These are phyloP conservation scores for Drosophila sp. DNA, from an alignment of 1,140 invertebrate species.

Conservation along the genomic window DNA sequence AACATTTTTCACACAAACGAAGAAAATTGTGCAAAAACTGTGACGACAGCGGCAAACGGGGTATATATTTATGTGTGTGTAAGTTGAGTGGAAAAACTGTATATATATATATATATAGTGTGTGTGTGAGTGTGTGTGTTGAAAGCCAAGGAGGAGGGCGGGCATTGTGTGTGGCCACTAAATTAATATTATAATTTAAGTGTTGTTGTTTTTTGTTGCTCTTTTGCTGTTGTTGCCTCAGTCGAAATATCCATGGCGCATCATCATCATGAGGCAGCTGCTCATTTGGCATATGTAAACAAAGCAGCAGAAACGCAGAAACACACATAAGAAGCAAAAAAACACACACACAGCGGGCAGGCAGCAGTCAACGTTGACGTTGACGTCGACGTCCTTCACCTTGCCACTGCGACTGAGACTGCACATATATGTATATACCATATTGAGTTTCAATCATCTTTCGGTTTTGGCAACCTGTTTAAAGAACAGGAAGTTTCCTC, in stretches of 20 bases:
- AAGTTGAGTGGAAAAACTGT: constrained; percentile 12
- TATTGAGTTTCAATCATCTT: constrained; percentile 71
- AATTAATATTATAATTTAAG: constrained; percentile 66
- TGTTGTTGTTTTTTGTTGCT: constrained; percentile 20
- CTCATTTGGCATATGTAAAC: constrained; percentile 71
- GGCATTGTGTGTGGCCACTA: constrained; percentile 47
- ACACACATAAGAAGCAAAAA: constrained; percentile 14
- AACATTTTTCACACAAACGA: constrained; percentile 14
- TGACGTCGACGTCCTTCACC: constrained; percentile 63
- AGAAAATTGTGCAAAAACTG: constrained; percentile 75
- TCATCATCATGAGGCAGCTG: constrained; percentile 58
- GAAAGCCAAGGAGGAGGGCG: constrained; percentile 38
- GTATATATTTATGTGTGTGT: not conserved
- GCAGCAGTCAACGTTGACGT: constrained; percentile 26
- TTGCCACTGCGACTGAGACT: constrained; percentile 44
- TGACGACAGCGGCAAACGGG: constrained; percentile 54
- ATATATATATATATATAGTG: not conserved
- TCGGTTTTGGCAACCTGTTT: constrained; percentile 65
- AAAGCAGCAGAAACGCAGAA: constrained; percentile 59
- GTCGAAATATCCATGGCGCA: constrained; percentile 55
- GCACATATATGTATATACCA: constrained; percentile 28
- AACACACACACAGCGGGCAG: constrained; percentile 28
- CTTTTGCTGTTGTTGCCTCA: constrained; percentile 25
- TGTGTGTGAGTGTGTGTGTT: constrained; percentile 32
- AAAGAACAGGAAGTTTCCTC: constrained; percentile 71